These are phyloP conservation scores for Poeciliopsis retropinna DNA, from an alignment of 2,113 vertebrate species.

Conservation along the genomic window DNA sequence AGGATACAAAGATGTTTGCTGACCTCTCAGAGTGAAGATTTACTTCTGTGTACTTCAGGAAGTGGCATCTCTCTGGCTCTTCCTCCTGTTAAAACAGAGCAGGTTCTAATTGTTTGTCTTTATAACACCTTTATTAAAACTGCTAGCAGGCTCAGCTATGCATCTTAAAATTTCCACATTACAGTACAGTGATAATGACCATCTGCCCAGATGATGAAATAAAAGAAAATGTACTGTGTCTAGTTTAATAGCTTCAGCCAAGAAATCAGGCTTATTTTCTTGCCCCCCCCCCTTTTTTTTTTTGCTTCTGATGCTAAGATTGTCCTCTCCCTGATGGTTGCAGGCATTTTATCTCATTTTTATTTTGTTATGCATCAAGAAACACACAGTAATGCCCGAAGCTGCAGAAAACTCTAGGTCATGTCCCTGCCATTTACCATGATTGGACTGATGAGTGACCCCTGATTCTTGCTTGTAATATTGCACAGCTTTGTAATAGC, in stretches of 20 bases:
- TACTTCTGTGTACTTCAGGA: slow-evolving; percentile 22
- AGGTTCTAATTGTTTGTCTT: slow-evolving; percentile 20
- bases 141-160: neutral
- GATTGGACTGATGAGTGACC: neutral
- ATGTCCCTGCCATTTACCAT: slow-evolving; percentile 11
- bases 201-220: slow-evolving; percentile 14
- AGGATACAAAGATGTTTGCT: slow-evolving; percentile 41
- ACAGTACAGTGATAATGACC: slow-evolving; percentile 7
- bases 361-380: slow-evolving; percentile 6
- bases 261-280: neutral
- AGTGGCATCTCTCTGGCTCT: slow-evolving; percentile 10
- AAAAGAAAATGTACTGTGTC: neutral
- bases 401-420: slow-evolving; percentile 6
- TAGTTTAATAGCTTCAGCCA: neutral
- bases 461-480: neutral
- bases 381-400: slow-evolving; percentile 10
- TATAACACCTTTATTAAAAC: slow-evolving; percentile 7
- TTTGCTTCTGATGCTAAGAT: slow-evolving; percentile 6
- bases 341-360: slow-evolving; percentile 20
- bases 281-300: accelerated
- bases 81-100: slow-evolving; percentile 8
- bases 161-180: neutral
- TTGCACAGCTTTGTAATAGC: neutral
- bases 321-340: slow-evolving; percentile 3
- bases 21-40: slow-evolving; percentile 15